Evolutionary conservation across 64 coral and sea anemone species (phyloP).

Genomic region (Dendrophyllia cribrosa): DNA sequence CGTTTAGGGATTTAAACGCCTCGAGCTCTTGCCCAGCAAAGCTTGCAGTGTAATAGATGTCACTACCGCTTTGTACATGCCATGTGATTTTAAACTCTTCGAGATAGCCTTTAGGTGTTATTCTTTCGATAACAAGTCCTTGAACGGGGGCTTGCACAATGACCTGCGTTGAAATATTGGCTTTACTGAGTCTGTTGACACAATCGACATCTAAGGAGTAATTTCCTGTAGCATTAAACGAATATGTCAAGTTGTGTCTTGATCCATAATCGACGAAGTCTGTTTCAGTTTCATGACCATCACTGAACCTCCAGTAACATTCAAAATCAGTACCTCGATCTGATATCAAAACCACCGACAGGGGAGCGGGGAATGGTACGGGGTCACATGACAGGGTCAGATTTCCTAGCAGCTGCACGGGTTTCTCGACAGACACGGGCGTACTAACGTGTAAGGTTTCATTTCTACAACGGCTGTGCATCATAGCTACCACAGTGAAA

Average conservation of each 20-base stretch:
- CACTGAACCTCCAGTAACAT: slow-evolving; percentile 24
- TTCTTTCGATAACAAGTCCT: slow-evolving; percentile 4
- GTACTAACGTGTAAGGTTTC: neutral
- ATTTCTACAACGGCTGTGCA: slow-evolving; percentile 21
- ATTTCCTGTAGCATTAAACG: neutral
- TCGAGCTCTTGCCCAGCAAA: slow-evolving; percentile 4
- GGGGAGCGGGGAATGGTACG: neutral
- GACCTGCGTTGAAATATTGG: neutral
- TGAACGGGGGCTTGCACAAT: slow-evolving; percentile 6
- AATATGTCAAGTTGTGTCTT: neutral
- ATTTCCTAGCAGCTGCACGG: neutral
- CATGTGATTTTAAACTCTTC: slow-evolving; percentile 12
- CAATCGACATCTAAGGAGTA: neutral
- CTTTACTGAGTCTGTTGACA: neutral
- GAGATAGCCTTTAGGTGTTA: neutral
- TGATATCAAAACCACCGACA: neutral
- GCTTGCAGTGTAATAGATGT: slow-evolving; percentile 11
- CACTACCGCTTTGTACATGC: slow-evolving; percentile 17
- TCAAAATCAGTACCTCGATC: slow-evolving; percentile 22
- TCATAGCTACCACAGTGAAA: neutral
- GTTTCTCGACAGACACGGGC: neutral
- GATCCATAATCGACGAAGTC: neutral
- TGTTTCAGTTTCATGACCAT: neutral
- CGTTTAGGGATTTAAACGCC: neutral
- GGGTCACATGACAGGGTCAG: slow-evolving; percentile 11